Conservation (phyloP, 2,888 invertebrate species). For the Pelosia muscerda region DNA sequence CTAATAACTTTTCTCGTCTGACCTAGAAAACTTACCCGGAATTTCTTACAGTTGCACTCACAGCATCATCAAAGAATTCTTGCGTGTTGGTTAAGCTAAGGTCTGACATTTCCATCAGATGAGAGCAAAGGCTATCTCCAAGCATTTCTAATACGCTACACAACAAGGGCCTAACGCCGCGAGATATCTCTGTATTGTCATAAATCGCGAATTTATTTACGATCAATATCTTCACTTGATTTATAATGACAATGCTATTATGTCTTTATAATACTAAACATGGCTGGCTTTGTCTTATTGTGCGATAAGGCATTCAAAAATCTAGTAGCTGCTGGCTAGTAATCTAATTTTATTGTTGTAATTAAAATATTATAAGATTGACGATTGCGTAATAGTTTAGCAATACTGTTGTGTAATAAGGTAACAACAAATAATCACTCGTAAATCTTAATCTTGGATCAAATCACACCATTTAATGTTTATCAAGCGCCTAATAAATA, state of each 20-base stretch:
- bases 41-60: background rate
- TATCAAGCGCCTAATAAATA: too few species aligned
- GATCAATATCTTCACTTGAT: conserved; percentile 77
- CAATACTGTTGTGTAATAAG: background rate
- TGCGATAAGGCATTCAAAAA: conserved; percentile 38
- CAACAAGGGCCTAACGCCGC: conserved; percentile 54
- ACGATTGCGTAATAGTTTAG: background rate
- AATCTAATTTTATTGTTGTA: conserved; percentile 3
- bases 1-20: background rate
- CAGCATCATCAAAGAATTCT: background rate
- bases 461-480: background rate
- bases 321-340: conserved; percentile 22
- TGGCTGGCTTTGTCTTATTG: conserved; percentile 59
- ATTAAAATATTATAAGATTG: background rate
- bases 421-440: background rate
- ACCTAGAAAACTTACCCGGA: conserved; percentile 37
- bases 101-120: conserved; percentile 67
- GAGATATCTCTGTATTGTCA: conserved; percentile 75
- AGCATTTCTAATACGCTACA: conserved; percentile 52
- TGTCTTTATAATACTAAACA: conserved; percentile 58
- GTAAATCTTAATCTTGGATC: background rate
- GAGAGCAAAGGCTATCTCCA: conserved; percentile 67
- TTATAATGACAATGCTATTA: conserved; percentile 77
- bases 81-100: conserved; percentile 61
- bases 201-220: conserved; percentile 79